A percentile compares a stretch with the other conserved stretches of the same genome.
Conservation (phyloP, 2,113 vertebrate genomes). For the Macaca fascicularis region DNA sequence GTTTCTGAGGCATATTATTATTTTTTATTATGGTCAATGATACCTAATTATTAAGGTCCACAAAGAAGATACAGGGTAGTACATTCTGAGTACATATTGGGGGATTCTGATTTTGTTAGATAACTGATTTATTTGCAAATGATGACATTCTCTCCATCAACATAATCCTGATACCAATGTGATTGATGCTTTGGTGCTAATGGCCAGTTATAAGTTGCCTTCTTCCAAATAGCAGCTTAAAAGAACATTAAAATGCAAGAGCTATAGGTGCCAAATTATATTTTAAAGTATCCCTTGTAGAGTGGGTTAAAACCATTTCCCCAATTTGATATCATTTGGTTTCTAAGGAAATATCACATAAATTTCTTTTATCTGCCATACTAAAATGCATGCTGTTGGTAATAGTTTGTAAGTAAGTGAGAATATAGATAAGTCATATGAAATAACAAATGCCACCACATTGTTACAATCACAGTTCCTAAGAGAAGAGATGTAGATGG, state of each 20-base stretch:
- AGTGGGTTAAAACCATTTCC: not conserved
- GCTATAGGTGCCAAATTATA: not conserved
- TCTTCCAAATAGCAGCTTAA: slow-evolving; percentile 47
- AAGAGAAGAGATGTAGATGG: not conserved
- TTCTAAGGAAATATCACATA: not conserved
- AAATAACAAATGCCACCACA: not conserved
- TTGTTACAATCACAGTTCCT: not conserved
- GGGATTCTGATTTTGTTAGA: slow-evolving; percentile 16
- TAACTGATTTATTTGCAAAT: slow-evolving; percentile 66
- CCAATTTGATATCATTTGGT: not conserved
- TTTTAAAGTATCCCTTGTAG: not conserved
- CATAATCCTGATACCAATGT: slow-evolving; percentile 40
- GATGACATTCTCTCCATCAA: slow-evolving; percentile 24
- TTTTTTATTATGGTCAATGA: slow-evolving; percentile 6
- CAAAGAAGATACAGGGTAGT: not conserved
- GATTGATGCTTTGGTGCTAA: slow-evolving; percentile 43
- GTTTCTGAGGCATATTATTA: slow-evolving; percentile 20
- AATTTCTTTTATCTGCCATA: not conserved
- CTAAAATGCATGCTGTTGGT: not conserved
- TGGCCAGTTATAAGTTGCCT: slow-evolving; percentile 54
- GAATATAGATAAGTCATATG: not conserved
- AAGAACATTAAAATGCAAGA: slow-evolving; percentile 18
- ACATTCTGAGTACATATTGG: not conserved
- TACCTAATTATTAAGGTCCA: slow-evolving; percentile 7
- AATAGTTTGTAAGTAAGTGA: not conserved